Evolutionary conservation across 2,797 vertebrate species (phyloP).

Genomic region (Brotula barbata): DNA sequence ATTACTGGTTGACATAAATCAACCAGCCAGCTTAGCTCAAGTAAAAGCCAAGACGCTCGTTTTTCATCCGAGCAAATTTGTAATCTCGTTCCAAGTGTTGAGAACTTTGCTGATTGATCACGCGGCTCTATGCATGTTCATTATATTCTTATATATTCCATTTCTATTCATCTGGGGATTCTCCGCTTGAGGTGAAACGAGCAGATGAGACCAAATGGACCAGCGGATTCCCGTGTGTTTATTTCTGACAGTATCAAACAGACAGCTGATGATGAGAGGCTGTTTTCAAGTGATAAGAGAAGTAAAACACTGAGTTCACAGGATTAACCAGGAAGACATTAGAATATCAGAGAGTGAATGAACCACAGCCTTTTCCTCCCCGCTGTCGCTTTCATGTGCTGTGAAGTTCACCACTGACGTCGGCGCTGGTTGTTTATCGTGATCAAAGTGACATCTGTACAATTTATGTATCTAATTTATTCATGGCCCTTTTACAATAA

Average conservation of each 20-base stretch:
- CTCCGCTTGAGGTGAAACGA: constrained; percentile 14
- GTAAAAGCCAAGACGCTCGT: too few species aligned
- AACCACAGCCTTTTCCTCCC: constrained; percentile 25
- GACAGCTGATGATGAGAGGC: constrained; percentile 24
- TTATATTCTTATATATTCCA: constrained; percentile 9
- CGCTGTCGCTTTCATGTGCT: constrained; percentile 52
- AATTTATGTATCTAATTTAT: constrained; percentile 17
- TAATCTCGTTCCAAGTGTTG: neutral
- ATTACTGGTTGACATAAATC: too few species aligned
- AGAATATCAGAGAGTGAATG: constrained; percentile 65
- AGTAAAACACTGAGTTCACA: constrained; percentile 48
- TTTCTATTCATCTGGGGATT: constrained; percentile 35
- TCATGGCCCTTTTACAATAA: constrained; percentile 3
- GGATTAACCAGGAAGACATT: constrained; percentile 56
- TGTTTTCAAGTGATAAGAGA: constrained; percentile 14
- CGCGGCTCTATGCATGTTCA: constrained; percentile 42
- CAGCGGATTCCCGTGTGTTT: neutral
- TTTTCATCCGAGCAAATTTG: neutral
- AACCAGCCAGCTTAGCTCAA: too few species aligned
- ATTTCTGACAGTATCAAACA: constrained; percentile 55
- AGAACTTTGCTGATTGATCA: constrained; percentile 12
- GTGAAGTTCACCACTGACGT: constrained; percentile 32
- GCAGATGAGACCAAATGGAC: too few species aligned
- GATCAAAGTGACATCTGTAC: constrained; percentile 43
- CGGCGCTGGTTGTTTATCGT: constrained; percentile 1